A percentile compares a stretch with the other conserved stretches of the same genome.
Evolutionary conservation across 1,140 invertebrate species (phyloP).

Genomic region (Paralvinella palmiformis): DNA sequence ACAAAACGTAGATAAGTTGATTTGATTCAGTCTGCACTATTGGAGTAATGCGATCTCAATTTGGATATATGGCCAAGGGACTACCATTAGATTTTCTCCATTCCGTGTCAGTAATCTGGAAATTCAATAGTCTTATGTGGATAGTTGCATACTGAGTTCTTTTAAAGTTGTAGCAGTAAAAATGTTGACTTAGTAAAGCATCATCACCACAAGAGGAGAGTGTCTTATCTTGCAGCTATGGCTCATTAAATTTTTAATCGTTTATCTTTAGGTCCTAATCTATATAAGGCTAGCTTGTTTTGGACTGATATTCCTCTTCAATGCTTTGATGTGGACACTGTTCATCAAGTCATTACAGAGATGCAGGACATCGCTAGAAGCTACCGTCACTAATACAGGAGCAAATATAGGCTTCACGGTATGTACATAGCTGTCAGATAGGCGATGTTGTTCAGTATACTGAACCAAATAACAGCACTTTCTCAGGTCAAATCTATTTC

Average conservation of each 20-base stretch:
- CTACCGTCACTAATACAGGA: conserved; percentile 49
- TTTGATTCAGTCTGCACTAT: too few relatives aligned
- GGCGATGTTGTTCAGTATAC: neutral
- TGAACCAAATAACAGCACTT: neutral
- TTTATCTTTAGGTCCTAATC: neutral
- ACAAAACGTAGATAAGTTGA: too few relatives aligned
- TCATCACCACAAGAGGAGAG: neutral
- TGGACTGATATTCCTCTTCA: conserved; percentile 41
- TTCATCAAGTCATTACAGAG: conserved; percentile 47
- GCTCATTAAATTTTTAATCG: neutral
- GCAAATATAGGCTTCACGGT: conserved; percentile 52
- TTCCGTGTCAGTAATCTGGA: too few relatives aligned
- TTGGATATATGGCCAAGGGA: too few relatives aligned
- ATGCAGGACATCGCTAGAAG: conserved; percentile 47
- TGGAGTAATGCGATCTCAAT: too few relatives aligned
- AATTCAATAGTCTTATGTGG: neutral
- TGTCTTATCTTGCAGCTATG: neutral
- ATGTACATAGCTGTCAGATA: conserved; percentile 17
- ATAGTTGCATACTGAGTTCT: neutral
- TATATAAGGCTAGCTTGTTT: conserved; percentile 33
- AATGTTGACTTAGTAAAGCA: neutral
- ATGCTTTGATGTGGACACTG: conserved; percentile 50
- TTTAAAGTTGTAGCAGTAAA: neutral
- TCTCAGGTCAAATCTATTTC: neutral
- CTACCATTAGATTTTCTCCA: too few relatives aligned